Percentiles rank a stretch among this genome's conserved stretches.
phyloP scores from a whole-genome alignment of 2,113 vertebrate genomes.

The Plestiodon gilberti region DNA sequence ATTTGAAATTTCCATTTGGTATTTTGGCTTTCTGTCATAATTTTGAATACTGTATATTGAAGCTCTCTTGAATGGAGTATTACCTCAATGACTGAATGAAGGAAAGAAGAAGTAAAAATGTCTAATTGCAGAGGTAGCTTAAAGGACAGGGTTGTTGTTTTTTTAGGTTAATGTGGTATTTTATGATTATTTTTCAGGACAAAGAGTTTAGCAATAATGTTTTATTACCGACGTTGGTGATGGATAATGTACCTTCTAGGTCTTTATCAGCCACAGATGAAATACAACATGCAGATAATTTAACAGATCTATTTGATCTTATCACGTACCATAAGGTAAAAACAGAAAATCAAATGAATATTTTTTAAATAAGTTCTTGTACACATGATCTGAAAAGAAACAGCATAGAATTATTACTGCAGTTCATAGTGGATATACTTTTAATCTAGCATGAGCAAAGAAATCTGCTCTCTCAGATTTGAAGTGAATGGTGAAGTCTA shows the following conservation, averaged over 20 bases:
- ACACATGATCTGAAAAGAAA: background rate
- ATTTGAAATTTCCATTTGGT: background rate
- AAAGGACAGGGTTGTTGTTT: background rate
- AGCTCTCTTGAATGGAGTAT: background rate
- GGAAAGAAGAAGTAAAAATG: background rate
- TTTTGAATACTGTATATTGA: background rate
- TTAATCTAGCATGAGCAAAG: background rate
- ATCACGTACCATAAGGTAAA: slow-evolving; percentile 81
- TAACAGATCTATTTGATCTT: slow-evolving; percentile 69
- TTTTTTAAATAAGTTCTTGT: background rate
- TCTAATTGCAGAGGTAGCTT: background rate
- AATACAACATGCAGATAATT: slow-evolving; percentile 62
- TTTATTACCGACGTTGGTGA: slow-evolving; percentile 54
- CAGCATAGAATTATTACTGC: background rate
- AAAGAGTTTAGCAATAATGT: slow-evolving; percentile 63
- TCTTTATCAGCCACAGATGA: slow-evolving; percentile 71
- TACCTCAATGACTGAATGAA: background rate
- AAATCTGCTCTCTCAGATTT: background rate
- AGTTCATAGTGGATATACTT: background rate
- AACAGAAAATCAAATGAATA: background rate
- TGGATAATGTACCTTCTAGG: slow-evolving; percentile 58
- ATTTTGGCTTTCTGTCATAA: background rate
- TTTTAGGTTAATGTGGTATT: slow-evolving; percentile 5
- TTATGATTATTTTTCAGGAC: slow-evolving; percentile 68
- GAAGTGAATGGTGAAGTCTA: background rate